These are phyloP conservation scores for Halcyon malimbica DNA, from an alignment of 2,113 vertebrate species.

Conservation along the genomic window DNA sequence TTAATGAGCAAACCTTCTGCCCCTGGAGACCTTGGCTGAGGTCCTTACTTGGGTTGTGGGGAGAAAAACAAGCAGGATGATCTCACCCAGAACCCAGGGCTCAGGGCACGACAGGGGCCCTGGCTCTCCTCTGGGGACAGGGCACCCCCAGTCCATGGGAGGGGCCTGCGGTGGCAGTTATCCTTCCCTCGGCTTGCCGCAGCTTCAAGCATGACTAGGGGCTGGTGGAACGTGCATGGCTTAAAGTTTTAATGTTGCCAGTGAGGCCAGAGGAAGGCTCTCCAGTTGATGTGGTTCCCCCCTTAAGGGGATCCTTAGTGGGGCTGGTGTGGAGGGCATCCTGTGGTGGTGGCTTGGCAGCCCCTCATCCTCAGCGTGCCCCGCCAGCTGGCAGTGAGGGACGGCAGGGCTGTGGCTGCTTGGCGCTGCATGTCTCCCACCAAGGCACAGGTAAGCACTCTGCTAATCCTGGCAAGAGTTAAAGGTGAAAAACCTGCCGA, in stretches of 20 bases:
- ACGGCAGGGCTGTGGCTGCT: fast-evolving
- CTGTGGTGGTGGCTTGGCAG: not conserved
- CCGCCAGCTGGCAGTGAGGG: not conserved
- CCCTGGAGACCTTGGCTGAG: not conserved
- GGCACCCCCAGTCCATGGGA: not conserved
- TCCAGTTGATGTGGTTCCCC: not conserved
- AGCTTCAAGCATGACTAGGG: not conserved
- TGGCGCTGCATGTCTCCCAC: not conserved
- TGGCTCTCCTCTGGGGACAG: not conserved
- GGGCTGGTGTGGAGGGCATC: not conserved
- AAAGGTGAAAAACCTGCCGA: not conserved
- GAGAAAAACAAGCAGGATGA: conserved; percentile 14
- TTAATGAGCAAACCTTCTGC: not conserved
- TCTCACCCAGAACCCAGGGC: not conserved
- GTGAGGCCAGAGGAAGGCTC: not conserved
- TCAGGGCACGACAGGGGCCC: not conserved
- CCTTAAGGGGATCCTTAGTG: not conserved
- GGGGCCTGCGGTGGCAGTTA: not conserved
- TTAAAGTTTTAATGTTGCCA: not conserved
- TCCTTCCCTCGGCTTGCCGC: not conserved
- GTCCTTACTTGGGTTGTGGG: not conserved
- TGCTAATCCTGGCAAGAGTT: not conserved
- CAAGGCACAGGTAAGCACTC: not conserved
- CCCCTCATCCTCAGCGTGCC: fast-evolving
- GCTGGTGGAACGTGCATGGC: not conserved